phyloP scores from a whole-genome alignment of 2,113 vertebrate species.

The Hippocampus guttulatus region DNA sequence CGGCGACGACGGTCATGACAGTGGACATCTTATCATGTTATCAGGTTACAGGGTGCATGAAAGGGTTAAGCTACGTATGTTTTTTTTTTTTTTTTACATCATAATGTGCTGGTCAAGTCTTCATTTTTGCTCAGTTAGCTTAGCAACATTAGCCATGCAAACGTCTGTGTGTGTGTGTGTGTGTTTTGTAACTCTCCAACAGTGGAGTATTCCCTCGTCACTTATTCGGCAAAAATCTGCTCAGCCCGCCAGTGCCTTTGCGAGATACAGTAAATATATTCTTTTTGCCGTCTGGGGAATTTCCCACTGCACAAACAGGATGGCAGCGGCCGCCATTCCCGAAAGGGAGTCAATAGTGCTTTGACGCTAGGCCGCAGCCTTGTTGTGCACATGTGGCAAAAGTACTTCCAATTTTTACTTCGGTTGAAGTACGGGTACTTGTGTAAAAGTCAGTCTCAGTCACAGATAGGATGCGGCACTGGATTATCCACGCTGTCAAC shows the following conservation, averaged over 20 bases:
- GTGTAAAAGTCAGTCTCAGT: conserved; percentile 7
- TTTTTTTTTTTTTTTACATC: too few species aligned
- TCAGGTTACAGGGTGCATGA: too few species aligned
- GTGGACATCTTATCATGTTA: too few species aligned
- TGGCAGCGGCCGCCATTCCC: conserved; percentile 23
- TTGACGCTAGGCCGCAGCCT: too few species aligned
- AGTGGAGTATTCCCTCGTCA: conserved; percentile 34
- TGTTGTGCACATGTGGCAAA: too few species aligned
- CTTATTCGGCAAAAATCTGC: conserved; percentile 27
- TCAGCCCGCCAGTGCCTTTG: not conserved
- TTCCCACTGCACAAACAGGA: conserved; percentile 18
- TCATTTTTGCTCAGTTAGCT: not conserved
- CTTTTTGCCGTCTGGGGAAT: conserved; percentile 25
- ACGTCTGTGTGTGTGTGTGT: conserved; percentile 1
- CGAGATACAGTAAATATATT: conserved; percentile 27
- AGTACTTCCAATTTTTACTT: too few species aligned
- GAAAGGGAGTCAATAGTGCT: not conserved
- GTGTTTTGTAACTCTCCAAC: conserved; percentile 24
- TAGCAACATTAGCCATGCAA: conserved; percentile 5
- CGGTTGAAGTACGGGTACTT: not conserved
- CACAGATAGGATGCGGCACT: too few species aligned
- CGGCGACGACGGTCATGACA: too few species aligned
- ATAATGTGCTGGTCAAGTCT: too few species aligned
- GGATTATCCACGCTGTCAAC: not conserved
- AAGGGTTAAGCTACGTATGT: too few species aligned